A percentile compares a stretch with the other conserved stretches of the same genome.
These are phyloP conservation scores for Oreochromis grahami DNA, from an alignment of 2,797 vertebrate genomes.

Conservation along the genomic window DNA sequence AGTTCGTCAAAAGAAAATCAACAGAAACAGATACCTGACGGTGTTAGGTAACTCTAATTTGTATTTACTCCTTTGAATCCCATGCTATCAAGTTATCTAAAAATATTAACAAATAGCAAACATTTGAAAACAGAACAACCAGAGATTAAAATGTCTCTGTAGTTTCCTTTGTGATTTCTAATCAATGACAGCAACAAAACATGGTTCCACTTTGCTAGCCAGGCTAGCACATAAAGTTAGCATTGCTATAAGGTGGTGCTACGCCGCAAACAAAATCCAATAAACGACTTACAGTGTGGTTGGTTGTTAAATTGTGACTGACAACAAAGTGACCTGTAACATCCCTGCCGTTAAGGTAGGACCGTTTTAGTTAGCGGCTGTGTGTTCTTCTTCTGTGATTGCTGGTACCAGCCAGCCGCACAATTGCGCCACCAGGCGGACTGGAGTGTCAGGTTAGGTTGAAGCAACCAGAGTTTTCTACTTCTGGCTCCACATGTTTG, in stretches of 20 bases:
- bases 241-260: not conserved
- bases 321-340: not conserved
- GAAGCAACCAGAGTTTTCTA: not conserved
- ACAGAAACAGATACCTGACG: not conserved
- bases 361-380: not conserved
- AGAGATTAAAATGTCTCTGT: not conserved
- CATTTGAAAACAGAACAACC: not conserved
- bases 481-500: not conserved
- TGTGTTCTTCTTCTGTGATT: not conserved
- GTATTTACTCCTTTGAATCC: not conserved
- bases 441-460: not conserved
- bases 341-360: not conserved
- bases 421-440: not conserved
- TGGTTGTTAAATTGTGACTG: not conserved
- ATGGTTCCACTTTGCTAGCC: not conserved
- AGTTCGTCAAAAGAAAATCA: not conserved
- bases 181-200: not conserved
- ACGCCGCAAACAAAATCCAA: not conserved
- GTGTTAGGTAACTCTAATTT: not conserved
- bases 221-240: not conserved
- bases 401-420: not conserved
- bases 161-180: not conserved
- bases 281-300: accelerated
- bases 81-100: not conserved
- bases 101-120: not conserved